phyloP scores from a whole-genome alignment of 2,113 vertebrate species.

The Phyllopteryx taeniolatus region DNA sequence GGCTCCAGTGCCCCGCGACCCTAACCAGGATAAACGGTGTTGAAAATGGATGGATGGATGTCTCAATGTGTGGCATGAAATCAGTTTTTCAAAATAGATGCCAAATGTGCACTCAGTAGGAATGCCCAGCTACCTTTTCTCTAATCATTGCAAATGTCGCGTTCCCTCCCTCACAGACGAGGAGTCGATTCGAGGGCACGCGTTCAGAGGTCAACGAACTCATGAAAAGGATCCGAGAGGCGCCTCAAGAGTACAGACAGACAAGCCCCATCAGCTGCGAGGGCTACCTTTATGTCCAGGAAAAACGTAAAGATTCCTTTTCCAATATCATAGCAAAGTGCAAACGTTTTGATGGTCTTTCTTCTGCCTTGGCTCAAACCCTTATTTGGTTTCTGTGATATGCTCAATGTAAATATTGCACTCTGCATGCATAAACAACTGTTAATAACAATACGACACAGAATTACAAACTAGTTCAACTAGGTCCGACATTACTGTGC shows the following conservation, averaged over 20 bases:
- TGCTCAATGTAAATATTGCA: too few relatives aligned
- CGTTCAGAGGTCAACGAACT: slow-evolving; percentile 91
- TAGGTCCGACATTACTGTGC: too few relatives aligned
- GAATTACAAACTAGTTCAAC: too few relatives aligned
- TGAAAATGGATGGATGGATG: too few relatives aligned
- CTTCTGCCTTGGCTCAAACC: neutral
- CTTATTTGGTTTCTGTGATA: too few relatives aligned
- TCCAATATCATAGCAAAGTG: neutral
- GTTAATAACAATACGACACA: too few relatives aligned
- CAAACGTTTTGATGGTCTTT: neutral
- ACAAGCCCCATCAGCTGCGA: slow-evolving; percentile 87
- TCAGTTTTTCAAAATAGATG: neutral
- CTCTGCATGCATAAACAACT: too few relatives aligned
- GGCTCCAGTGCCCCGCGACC: too few relatives aligned
- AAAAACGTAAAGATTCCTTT: slow-evolving; percentile 81
- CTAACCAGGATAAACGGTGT: too few relatives aligned
- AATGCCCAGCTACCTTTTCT: neutral
- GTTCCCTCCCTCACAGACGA: slow-evolving; percentile 72
- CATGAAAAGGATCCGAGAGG: slow-evolving; percentile 88
- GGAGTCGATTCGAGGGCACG: slow-evolving; percentile 92
- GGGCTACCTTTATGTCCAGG: slow-evolving; percentile 94
- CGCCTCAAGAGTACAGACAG: slow-evolving; percentile 89
- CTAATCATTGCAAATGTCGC: neutral
- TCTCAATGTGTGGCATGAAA: too few relatives aligned
- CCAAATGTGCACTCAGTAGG: too few relatives aligned